Base-by-base conservation (phyloP, 1,140 invertebrate genomes). In the Parasteatoda tepidariorum region DNA sequence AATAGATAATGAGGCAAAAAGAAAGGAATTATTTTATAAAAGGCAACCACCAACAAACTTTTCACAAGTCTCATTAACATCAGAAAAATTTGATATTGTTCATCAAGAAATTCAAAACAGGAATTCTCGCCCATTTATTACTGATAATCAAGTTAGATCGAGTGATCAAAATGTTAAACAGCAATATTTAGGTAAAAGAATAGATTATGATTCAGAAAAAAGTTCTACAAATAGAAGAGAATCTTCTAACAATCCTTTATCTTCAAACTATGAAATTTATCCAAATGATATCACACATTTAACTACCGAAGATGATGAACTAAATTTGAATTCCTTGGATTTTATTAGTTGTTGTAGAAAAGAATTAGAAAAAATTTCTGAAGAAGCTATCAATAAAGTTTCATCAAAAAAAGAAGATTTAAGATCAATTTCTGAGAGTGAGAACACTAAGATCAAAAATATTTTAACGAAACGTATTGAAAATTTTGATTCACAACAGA, bases 401-500 rank as follows among this genome's bases (percentile, higher is more conserved):
- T 41, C 38, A 18, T 22, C 2, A 11, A n/a, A 64, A 62, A 31
- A 61, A n/a, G 57, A 82, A 62, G 61, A 71, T 28, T 61, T 70
- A 24, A 30, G 18, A 30, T 15, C 11, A 48, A 2, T 3, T 7
- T 62, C 9, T 48, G 18, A 30, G 54, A 30, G 55, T 13, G 24
- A 31, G n/a, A 22, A 3, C 34, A 13, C 2, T 24, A 7, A 28
- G 7, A 24, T 30, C 68, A 31, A 22, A 24, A 9, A 15, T 33
- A 41, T 7, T 62, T 4, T 41, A 62, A 15, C 26, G 54, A 54
- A 22, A 24, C 5, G 31, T n/a, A 28, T 54, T 33, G 15, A 18
- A 61, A 15, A 82, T 61, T 54, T 71, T 82, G 22, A 62, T 15
- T 13, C 9, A n/a, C 78, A 82, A 28, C 48, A 70, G 26, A 62